These are phyloP conservation scores for Holacanthus passer DNA, from an alignment of 2,113 vertebrate species.

Conservation along the genomic window DNA sequence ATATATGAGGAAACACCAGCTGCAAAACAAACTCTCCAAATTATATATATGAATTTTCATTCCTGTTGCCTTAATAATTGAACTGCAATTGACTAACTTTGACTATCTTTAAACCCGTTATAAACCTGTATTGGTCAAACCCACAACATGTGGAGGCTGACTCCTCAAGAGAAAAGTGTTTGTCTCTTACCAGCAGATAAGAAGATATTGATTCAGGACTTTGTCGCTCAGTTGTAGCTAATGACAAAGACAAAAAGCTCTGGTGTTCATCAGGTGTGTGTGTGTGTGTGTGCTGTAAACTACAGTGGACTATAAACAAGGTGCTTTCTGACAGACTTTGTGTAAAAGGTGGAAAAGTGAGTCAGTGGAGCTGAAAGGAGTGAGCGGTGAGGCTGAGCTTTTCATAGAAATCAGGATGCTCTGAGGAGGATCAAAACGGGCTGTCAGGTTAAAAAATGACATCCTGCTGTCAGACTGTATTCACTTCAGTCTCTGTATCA, in stretches of 20 bases:
- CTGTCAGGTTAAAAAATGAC: conserved; percentile 15
- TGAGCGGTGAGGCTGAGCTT: conserved; percentile 21
- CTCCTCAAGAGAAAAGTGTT: background rate
- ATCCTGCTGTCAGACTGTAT: background rate
- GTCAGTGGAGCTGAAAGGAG: conserved; percentile 34
- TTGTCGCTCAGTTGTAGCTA: conserved; percentile 10
- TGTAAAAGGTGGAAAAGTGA: conserved; percentile 44
- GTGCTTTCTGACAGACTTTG: conserved; percentile 15
- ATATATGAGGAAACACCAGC: no score
- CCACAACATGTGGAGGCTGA: background rate
- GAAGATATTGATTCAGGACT: conserved; percentile 43
- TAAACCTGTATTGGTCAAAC: background rate
- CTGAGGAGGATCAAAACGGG: conserved; percentile 22
- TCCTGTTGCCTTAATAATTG: background rate
- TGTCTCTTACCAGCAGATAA: conserved; percentile 23
- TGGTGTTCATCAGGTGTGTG: background rate
- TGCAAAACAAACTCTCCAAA: no score
- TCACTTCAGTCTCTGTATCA: conserved; percentile 18
- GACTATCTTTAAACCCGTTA: no score
- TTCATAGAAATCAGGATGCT: background rate
- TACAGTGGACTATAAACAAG: conserved; percentile 18
- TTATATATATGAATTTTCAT: no score
- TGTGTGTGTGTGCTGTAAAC: background rate
- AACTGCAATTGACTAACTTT: background rate
- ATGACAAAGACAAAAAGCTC: conserved; percentile 11